A percentile compares a stretch with the other conserved stretches of the same genome.
These are phyloP conservation scores for Drosophila elegans DNA, from an alignment of 1,140 invertebrate genomes.

Conservation along the genomic window DNA sequence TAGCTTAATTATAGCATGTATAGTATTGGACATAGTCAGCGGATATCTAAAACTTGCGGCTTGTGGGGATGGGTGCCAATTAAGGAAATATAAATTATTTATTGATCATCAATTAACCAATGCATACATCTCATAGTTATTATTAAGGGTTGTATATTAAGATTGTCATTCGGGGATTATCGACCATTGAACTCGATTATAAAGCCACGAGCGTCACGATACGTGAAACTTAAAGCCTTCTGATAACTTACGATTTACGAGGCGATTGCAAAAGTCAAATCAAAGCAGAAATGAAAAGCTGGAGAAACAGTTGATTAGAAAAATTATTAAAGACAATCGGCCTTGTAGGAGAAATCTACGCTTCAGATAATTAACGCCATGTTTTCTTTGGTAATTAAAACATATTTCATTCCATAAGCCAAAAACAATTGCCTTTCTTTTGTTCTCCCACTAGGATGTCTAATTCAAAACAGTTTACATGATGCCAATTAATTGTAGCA, in stretches of 20 bases:
- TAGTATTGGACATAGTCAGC: constrained; percentile 23
- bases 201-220: constrained; percentile 56
- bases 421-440: no score
- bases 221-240: constrained; percentile 5
- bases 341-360: no score
- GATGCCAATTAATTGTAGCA: constrained; percentile 41
- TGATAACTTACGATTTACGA: constrained; percentile 46
- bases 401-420: no score
- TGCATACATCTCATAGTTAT: constrained; percentile 11
- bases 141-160: constrained; percentile 33
- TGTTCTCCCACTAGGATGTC: not conserved
- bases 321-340: no score
- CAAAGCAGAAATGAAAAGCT: constrained; percentile 4
- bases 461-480: constrained; percentile 33
- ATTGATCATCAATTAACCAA: constrained; percentile 19
- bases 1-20: constrained; percentile 5
- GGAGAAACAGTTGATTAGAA: not conserved
- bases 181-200: constrained; percentile 34
- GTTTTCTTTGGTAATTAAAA: no score
- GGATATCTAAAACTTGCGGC: constrained; percentile 28
- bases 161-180: constrained; percentile 44
- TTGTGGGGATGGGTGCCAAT: constrained; percentile 6
- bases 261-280: not conserved
- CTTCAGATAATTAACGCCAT: no score
- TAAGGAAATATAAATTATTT: not conserved